Conservation (phyloP, 2,113 vertebrate species). For the Callorhinus ursinus region DNA sequence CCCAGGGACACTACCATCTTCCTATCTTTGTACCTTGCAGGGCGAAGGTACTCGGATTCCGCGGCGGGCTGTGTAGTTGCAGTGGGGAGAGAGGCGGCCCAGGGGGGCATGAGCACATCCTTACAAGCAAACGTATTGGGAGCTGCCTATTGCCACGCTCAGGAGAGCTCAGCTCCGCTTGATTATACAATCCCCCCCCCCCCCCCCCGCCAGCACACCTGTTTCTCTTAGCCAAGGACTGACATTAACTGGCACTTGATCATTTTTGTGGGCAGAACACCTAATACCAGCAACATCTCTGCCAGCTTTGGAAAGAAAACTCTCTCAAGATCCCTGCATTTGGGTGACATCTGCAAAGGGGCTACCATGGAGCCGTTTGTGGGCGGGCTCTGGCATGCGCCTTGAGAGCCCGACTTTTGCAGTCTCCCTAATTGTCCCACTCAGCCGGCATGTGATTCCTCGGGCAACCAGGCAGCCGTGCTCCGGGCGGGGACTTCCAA, state of each 20-base stretch:
- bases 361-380: background rate
- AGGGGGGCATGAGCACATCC: background rate
- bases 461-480: background rate
- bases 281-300: slow-evolving; percentile 54
- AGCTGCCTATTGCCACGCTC: background rate
- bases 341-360: slow-evolving; percentile 49
- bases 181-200: slow-evolving; percentile 46
- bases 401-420: slow-evolving; percentile 12
- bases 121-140: background rate
- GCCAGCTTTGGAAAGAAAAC: slow-evolving; percentile 54
- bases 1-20: too few relatives aligned
- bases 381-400: background rate
- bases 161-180: slow-evolving; percentile 12
- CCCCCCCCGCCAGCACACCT: slow-evolving; percentile 55
- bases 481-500: background rate
- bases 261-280: slow-evolving; percentile 64
- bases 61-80: fast-evolving
- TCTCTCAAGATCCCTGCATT: slow-evolving; percentile 48
- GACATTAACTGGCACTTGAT: slow-evolving; percentile 63
- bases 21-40: too few relatives aligned
- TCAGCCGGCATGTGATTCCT: background rate
- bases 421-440: slow-evolving; percentile 12
- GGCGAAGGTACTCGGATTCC: background rate
- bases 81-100: background rate
- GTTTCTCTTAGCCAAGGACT: slow-evolving; percentile 57